Conservation (phyloP, 1,140 invertebrate species). For the Aphidius gifuensis region DNA sequence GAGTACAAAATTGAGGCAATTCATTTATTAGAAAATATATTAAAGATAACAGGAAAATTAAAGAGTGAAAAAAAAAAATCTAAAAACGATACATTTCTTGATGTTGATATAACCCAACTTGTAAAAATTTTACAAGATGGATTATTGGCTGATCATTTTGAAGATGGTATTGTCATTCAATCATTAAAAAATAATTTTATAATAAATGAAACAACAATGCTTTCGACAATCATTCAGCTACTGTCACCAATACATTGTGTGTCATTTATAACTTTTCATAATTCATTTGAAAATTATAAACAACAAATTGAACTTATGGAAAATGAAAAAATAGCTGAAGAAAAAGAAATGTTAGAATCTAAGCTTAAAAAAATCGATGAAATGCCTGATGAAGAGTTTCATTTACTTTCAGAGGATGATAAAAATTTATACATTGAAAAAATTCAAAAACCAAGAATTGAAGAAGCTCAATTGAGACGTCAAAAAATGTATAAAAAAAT, state of each 20-base stretch:
- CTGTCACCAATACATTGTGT: constrained; percentile 28
- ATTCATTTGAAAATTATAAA: constrained; percentile 27
- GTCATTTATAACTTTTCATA: constrained; percentile 39
- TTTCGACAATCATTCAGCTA: constrained; percentile 28
- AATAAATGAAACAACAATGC: constrained; percentile 19
- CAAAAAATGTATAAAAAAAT: constrained; percentile 24
- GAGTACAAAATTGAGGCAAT: constrained; percentile 36
- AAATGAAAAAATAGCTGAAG: constrained; percentile 9
- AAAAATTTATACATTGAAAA: constrained; percentile 31
- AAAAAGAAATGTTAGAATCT: constrained; percentile 14
- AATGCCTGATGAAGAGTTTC: constrained; percentile 35
- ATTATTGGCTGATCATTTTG: constrained; percentile 29
- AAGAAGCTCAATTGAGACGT: constrained; percentile 24
- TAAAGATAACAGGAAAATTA: constrained; percentile 17
- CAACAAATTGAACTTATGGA: constrained; percentile 10
- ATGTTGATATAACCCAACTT: constrained; percentile 25
- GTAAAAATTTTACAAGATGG: constrained; percentile 30
- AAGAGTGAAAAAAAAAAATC: background rate
- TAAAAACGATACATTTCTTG: constrained; percentile 23
- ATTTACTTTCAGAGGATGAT: constrained; percentile 32
- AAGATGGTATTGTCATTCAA: constrained; percentile 38
- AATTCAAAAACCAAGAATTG: constrained; percentile 26
- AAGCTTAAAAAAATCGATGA: constrained; percentile 31
- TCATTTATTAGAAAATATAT: constrained; percentile 22
- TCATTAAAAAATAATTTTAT: constrained; percentile 37